phyloP scores from a whole-genome alignment of 2,888 invertebrate species.

The Tiliacea aurago region DNA sequence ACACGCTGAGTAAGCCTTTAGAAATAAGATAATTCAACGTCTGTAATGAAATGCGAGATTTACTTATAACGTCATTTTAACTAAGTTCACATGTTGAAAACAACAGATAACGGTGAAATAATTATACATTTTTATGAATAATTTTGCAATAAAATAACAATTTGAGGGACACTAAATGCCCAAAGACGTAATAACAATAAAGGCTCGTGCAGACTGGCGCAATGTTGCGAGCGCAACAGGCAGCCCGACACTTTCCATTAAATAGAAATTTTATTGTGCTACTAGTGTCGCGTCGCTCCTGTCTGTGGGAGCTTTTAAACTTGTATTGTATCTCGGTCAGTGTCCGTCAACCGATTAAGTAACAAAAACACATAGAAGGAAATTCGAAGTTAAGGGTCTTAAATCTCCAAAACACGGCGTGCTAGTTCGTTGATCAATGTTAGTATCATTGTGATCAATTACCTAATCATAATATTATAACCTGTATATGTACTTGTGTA shows the following conservation, averaged over 20 bases:
- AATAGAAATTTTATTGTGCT: too few species aligned
- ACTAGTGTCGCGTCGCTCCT: too few species aligned
- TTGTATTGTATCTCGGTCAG: too few species aligned
- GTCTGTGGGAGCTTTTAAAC: too few species aligned
- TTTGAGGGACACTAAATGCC: neutral
- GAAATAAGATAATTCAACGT: conserved; percentile 3
- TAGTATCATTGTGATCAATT: too few species aligned
- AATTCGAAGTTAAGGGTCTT: neutral
- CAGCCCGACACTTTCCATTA: too few species aligned
- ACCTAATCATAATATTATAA: too few species aligned
- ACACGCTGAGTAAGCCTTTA: conserved; percentile 20
- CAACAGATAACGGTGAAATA: too few species aligned
- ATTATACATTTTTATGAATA: neutral
- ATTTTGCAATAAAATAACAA: neutral
- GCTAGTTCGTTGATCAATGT: neutral
- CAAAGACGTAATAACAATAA: neutral
- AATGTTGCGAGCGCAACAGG: too few species aligned
- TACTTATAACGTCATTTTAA: neutral
- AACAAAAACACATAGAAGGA: neutral
- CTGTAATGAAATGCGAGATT: neutral
- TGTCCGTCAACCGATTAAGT: too few species aligned
- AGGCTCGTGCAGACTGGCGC: too few species aligned
- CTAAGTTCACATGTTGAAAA: neutral
- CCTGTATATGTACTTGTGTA: too few species aligned
- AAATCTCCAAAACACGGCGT: neutral